These are phyloP conservation scores for Pungitius pungitius DNA, from an alignment of 2,113 vertebrate genomes.

Conservation along the genomic window DNA sequence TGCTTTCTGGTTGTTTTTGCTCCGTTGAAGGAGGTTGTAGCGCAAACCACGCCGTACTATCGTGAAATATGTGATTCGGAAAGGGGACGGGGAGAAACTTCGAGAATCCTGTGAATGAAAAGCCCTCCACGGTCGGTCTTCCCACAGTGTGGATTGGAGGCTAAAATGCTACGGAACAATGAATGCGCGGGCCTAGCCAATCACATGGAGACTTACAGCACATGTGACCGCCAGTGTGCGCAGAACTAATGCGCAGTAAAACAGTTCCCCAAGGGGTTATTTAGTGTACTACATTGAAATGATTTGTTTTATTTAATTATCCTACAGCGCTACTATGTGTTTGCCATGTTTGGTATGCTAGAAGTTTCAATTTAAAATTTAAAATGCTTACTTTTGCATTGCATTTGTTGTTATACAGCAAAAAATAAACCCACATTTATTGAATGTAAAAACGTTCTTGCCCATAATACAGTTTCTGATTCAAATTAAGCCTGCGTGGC, in stretches of 20 bases:
- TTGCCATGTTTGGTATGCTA: too few relatives aligned
- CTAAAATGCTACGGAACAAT: constrained; percentile 58
- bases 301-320: not conserved
- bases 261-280: not conserved
- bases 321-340: too few relatives aligned
- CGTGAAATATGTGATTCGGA: not conserved
- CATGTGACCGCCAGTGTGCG: constrained; percentile 45
- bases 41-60: not conserved
- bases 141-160: constrained; percentile 30
- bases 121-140: constrained; percentile 1
- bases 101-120: constrained; percentile 44
- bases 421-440: not conserved
- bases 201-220: accelerated
- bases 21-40: not conserved
- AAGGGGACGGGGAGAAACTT: constrained; percentile 20
- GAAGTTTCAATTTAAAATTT: not conserved
- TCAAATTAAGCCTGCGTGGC: not conserved
- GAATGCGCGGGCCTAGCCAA: constrained; percentile 31
- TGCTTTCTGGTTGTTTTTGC: not conserved
- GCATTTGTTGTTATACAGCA: not conserved
- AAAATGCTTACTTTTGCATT: not conserved
- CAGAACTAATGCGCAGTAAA: constrained; percentile 17
- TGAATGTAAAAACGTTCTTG: not conserved
- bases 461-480: not conserved
- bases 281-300: not conserved